Conservation (phyloP, 2,113 vertebrate species). For the Micronycteris hirsuta region DNA sequence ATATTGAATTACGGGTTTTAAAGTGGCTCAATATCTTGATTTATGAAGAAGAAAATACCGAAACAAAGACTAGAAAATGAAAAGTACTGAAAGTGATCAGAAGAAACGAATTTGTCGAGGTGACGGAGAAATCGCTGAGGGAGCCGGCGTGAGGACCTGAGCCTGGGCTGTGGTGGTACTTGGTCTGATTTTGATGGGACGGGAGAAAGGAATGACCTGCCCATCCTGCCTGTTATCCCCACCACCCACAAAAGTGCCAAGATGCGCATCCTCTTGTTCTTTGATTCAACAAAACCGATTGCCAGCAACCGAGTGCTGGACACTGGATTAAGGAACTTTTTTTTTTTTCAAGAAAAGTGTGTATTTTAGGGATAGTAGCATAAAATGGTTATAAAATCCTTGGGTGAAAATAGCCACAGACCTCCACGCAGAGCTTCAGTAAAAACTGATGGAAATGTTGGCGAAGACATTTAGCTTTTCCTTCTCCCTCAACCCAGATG, state of each 20-base stretch:
- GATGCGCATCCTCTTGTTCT: not conserved
- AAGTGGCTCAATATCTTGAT: not conserved
- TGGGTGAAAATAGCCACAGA: not conserved
- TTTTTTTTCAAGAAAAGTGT: not conserved
- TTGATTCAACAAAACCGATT: not conserved
- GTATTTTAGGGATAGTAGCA: not conserved
- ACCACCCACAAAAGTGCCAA: not conserved
- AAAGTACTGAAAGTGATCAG: not conserved
- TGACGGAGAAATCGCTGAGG: not conserved
- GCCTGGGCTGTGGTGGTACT: not conserved
- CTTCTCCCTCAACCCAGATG: not conserved
- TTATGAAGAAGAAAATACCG: not conserved
- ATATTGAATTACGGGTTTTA: not conserved
- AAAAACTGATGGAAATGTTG: not conserved
- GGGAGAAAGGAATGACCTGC: not conserved
- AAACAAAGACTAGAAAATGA: not conserved
- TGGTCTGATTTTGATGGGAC: not conserved
- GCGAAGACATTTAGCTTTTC: not conserved
- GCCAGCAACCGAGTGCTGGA: not conserved
- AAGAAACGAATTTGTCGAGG: not conserved
- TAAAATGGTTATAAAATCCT: not conserved
- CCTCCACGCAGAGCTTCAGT: not conserved
- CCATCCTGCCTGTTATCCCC: not conserved
- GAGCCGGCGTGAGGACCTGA: not conserved
- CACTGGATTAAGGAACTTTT: not conserved